Conservation (phyloP, 1,140 invertebrate genomes). For the Catajapyx aquilonaris region DNA sequence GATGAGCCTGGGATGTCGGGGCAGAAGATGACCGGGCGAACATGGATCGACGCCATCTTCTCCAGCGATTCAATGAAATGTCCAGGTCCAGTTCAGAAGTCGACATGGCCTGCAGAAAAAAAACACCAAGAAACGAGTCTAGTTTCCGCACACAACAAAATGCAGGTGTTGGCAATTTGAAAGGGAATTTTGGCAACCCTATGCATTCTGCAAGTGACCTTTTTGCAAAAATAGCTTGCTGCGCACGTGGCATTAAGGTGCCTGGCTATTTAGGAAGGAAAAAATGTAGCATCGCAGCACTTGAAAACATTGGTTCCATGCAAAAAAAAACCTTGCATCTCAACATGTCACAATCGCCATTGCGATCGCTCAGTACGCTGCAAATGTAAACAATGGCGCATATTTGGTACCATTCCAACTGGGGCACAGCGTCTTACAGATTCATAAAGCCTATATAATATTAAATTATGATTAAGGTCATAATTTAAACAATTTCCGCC, state of each 20-base stretch:
- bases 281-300: not conserved
- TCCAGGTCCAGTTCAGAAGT: not conserved
- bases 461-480: too few species aligned
- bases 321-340: too few species aligned
- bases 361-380: too few species aligned
- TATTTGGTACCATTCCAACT: too few species aligned
- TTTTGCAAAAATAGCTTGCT: not conserved
- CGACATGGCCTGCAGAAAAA: not conserved
- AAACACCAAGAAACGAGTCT: not conserved
- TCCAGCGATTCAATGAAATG: not conserved
- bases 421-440: too few species aligned
- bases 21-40: not conserved
- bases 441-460: too few species aligned
- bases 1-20: not conserved
- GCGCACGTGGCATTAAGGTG: not conserved
- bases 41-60: conserved; percentile 1
- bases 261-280: not conserved
- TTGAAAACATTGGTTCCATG: not conserved
- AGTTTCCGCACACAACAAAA: not conserved
- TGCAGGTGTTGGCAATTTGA: conserved; percentile 1
- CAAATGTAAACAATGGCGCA: too few species aligned
- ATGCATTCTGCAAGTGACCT: not conserved
- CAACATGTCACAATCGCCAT: too few species aligned
- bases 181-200: not conserved
- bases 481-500: too few species aligned